Percentiles rank a stretch among this genome's conserved stretches.
These are phyloP conservation scores for Rapana venosa DNA, from an alignment of 2,888 invertebrate genomes.

Conservation along the genomic window DNA sequence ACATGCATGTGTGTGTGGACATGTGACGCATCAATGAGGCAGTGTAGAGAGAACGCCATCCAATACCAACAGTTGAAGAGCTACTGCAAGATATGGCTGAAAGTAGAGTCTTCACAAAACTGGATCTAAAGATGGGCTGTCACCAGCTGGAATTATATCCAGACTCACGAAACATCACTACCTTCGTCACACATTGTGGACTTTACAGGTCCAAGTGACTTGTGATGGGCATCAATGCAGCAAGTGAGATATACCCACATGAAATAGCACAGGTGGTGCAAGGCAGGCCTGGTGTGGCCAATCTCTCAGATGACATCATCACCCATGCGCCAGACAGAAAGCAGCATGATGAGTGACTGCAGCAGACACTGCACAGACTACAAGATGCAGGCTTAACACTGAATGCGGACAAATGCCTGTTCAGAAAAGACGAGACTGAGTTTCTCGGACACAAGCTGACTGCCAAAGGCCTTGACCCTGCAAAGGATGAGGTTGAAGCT, in stretches of 20 bases:
- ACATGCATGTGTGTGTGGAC: constrained; percentile 55
- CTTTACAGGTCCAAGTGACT: constrained; percentile 41
- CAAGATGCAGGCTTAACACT: constrained; percentile 52
- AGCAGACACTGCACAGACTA: constrained; percentile 47
- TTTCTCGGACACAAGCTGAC: constrained; percentile 49
- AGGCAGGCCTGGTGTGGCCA: neutral
- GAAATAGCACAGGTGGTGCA: neutral
- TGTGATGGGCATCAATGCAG: constrained; percentile 29
- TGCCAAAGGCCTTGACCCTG: constrained; percentile 39
- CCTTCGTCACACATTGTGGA: constrained; percentile 42
- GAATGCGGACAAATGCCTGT: constrained; percentile 56
- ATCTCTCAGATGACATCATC: neutral
- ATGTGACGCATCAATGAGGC: constrained; percentile 54
- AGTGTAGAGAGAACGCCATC: constrained; percentile 47
- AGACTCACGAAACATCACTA: constrained; percentile 42
- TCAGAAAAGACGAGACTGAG: constrained; percentile 48
- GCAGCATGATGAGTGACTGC: constrained; percentile 51
- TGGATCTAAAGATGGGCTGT: constrained; percentile 52
- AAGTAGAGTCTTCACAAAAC: constrained; percentile 49
- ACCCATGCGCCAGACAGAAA: neutral
- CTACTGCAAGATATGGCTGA: constrained; percentile 52
- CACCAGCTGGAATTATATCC: constrained; percentile 47
- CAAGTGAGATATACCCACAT: neutral
- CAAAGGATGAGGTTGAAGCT: constrained; percentile 42
- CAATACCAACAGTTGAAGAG: constrained; percentile 52